Evolutionary conservation across 2,888 invertebrate genomes (phyloP), one percentile per base, ranked within the genome.

Genomic region (Aspidiotus destructor): DNA sequence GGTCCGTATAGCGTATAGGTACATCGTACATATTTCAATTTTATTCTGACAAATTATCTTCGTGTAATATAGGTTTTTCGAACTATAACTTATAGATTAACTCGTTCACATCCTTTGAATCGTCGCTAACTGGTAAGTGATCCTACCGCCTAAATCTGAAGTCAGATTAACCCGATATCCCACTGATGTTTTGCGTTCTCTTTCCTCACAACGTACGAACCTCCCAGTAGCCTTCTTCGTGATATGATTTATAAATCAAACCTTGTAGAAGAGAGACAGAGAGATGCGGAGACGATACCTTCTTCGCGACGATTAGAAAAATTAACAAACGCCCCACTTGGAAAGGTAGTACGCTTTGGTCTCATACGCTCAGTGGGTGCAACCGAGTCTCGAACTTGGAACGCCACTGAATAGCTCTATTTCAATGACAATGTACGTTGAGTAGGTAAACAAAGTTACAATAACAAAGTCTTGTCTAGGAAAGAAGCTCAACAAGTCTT

Each of bases 81-180:
- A 48, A 48, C 48, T 48, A 48, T 48, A 48, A 48, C 48, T 48
- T 48, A 48, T n/a, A 11, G 48, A 48, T 48, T 48, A 13, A 48
- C 48, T n/a, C n/a, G 48, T 48, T 48, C 48, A n/a, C 48, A 13
- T n/a, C 11, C 10, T 11, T 48, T n/a, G 48, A n/a, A 2, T 48
- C 48, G 48, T 52, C 52, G 57, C 60, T 67, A 60, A 67, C 67
- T 58, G 60, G 60, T 67, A 67, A 60, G 58, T 67, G 60, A 41
- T 67, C 28, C 28, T 67, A 67, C 67, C 67, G 60, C 67, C 67
- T 60, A 60, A 67, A 44, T 58, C 48, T 17, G n/a, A 17, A 13
- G 55, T 40, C 57, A 52, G 52, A 48, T 60, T 60, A 67, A 67
- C 67, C 67, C 60, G 67, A 67, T 67, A 67, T 60, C 67, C 67